Base-by-base conservation (phyloP, 2,888 invertebrate species). In the Thecophora atra region DNA sequence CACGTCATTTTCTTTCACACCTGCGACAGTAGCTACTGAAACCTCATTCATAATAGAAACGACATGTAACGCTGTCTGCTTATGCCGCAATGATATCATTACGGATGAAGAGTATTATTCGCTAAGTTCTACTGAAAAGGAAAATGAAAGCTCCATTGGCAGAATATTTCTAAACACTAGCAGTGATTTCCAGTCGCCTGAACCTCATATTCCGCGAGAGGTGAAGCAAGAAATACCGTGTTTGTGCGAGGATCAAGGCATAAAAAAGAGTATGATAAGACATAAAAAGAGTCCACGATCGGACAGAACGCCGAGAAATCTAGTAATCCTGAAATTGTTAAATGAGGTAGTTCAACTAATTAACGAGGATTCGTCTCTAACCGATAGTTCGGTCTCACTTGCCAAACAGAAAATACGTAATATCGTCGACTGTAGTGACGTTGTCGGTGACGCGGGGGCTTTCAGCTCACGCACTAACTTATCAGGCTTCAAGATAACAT, bases 281-380 rank as follows among this genome's bases (percentile, higher is more conserved):
- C 65, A 28, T 11, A 30, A 17, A 8, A 65, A 26, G 24, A 44
- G 17, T 17, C 19, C 19, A 24, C 44, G 30, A 13, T 64, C 64
- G 1, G 28, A 65, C 28, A 28, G 11, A 60, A 56, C 26, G 17
- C 1, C 70, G 17, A 72, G 63, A 26, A 74, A 67, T 19, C 11
- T n/a, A 11, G 69, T 60, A 17, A 74, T 78, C 30, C 67, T 77
- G 28, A 52, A 77, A 15, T 37, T 77, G 15, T 19, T 78, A 17
- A 73, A 76, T 47, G 67, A 77, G 66, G 72, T 77, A 2, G 67
- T 75, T 1, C 75, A 74, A 63, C 74, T 77, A 6, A 71, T 77
- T 19, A 71, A 72, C 17, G 74, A 76, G 19, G 70, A 70, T 11
- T 62, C 67, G n/a, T 15, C 69, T 19, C 64, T 19, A 21, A 24